Percentiles rank a stretch among this genome's conserved stretches.
These are phyloP conservation scores for Trichogramma pretiosum DNA, from an alignment of 1,140 invertebrate genomes.

Conservation along the genomic window DNA sequence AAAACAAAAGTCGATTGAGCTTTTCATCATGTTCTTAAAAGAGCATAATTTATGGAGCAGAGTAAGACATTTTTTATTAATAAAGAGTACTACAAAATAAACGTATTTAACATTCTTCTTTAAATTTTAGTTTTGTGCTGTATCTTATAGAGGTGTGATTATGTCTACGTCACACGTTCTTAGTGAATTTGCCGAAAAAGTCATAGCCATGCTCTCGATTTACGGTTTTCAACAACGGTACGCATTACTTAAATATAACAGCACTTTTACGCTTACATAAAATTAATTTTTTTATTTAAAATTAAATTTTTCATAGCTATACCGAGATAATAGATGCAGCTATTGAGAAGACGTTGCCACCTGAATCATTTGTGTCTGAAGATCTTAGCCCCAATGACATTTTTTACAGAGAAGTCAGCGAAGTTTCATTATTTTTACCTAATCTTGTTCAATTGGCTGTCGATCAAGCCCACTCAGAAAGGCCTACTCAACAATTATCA, in stretches of 20 bases:
- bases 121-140: slow-evolving; percentile 44
- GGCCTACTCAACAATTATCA: slow-evolving; percentile 46
- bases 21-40: slow-evolving; percentile 70
- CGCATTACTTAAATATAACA: slow-evolving; percentile 3
- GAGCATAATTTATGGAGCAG: slow-evolving; percentile 63
- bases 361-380: slow-evolving; percentile 34
- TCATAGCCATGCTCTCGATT: slow-evolving; percentile 63
- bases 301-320: slow-evolving; percentile 23
- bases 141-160: slow-evolving; percentile 49
- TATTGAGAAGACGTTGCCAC: slow-evolving; percentile 51
- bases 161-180: slow-evolving; percentile 60
- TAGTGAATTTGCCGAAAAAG: slow-evolving; percentile 64
- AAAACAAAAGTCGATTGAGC: slow-evolving; percentile 70
- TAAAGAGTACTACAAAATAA: not conserved
- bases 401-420: slow-evolving; percentile 62
- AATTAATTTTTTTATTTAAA: too few relatives aligned
- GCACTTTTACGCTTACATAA: too few relatives aligned
- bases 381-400: slow-evolving; percentile 59
- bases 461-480: slow-evolving; percentile 48
- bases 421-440: slow-evolving; percentile 49
- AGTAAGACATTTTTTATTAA: slow-evolving; percentile 32
- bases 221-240: slow-evolving; percentile 57
- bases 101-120: not conserved
- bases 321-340: slow-evolving; percentile 46
- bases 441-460: slow-evolving; percentile 47